A percentile compares a stretch with the other conserved stretches of the same genome.
Conservation (phyloP, 1,140 invertebrate genomes). For the Pseudomyrmex sp. region DNA sequence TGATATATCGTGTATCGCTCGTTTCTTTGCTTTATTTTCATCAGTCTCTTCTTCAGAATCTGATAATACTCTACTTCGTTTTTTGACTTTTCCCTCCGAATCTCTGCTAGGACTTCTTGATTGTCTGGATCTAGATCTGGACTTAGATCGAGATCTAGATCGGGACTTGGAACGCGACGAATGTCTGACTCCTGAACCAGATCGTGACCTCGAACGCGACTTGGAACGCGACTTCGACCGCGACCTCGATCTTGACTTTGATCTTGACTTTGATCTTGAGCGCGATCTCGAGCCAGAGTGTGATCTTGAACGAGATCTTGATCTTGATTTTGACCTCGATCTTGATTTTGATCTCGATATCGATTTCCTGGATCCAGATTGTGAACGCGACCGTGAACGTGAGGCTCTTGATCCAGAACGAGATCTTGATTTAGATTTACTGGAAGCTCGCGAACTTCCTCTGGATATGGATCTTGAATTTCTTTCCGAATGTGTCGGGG, state of each 20-base stretch:
- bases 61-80: slow-evolving; percentile 84
- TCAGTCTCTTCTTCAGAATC: slow-evolving; percentile 86
- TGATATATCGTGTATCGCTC: slow-evolving; percentile 79
- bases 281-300: slow-evolving; percentile 60
- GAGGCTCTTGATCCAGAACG: slow-evolving; percentile 69
- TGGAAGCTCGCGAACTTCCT: slow-evolving; percentile 81
- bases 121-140: slow-evolving; percentile 77
- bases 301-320: slow-evolving; percentile 73
- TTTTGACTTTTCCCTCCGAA: slow-evolving; percentile 76
- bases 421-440: slow-evolving; percentile 68
- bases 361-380: slow-evolving; percentile 38
- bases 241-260: slow-evolving; percentile 69
- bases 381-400: slow-evolving; percentile 68
- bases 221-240: slow-evolving; percentile 74
- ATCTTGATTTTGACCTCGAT: background rate
- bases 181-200: slow-evolving; percentile 70
- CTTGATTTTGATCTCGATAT: slow-evolving; percentile 1
- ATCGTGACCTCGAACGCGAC: slow-evolving; percentile 74
- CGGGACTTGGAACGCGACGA: slow-evolving; percentile 80
- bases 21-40: slow-evolving; percentile 81
- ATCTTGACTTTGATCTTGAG: slow-evolving; percentile 62
- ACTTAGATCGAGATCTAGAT: slow-evolving; percentile 80
- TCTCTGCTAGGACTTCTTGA: slow-evolving; percentile 78
- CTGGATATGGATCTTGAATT: slow-evolving; percentile 71
- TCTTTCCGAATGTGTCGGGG: slow-evolving; percentile 64